Evolutionary conservation across 2,113 vertebrate genomes (phyloP).

Genomic region (Ellobius talpinus): DNA sequence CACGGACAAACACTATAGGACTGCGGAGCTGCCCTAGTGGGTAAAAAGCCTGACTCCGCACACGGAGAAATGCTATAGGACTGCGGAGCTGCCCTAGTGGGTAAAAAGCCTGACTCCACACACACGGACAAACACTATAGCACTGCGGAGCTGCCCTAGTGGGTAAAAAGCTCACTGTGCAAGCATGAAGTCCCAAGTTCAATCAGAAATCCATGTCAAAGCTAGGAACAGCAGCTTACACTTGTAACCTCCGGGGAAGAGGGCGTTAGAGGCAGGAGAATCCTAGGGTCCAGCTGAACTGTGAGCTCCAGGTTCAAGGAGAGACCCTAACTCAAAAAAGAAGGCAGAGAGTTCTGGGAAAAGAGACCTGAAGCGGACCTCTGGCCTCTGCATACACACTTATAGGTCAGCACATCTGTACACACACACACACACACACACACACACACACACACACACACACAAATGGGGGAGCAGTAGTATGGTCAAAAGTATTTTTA

Average conservation of each 20-base stretch:
- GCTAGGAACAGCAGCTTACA: neutral
- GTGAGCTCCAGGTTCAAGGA: neutral
- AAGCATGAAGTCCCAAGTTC: neutral
- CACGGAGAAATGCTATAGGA: neutral
- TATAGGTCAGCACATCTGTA: neutral
- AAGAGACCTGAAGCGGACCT: neutral
- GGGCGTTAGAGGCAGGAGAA: neutral
- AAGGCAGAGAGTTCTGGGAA: neutral
- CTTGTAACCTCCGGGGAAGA: neutral
- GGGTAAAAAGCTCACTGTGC: no score
- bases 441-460: neutral
- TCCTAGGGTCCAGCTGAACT: neutral
- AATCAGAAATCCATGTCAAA: no score
- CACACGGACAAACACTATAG: neutral
- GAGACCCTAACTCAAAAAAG: no score
- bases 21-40: neutral
- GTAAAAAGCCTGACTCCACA: rapidly evolving
- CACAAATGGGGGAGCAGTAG: neutral
- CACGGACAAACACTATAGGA: neutral
- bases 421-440: neutral
- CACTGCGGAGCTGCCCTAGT: neutral
- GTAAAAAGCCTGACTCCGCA: no score
- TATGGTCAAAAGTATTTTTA: neutral
- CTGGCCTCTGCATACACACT: neutral
- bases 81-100: neutral